Evolutionary conservation across 1,140 invertebrate genomes (phyloP).

Genomic region (Drosophila rufa): DNA sequence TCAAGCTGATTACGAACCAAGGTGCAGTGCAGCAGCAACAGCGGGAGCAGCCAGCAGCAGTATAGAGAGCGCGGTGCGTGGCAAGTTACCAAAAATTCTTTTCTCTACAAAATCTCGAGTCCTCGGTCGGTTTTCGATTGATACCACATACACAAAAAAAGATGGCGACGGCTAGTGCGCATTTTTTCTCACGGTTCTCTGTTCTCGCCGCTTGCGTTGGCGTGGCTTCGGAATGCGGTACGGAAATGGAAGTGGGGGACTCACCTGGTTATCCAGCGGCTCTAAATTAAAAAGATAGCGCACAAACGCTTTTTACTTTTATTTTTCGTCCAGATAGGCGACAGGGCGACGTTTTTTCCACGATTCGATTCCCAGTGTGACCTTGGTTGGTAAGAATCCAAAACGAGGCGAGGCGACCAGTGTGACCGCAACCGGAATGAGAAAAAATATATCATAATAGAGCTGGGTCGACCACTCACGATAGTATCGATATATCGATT

Average conservation of each 20-base stretch:
- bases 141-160: slow-evolving; percentile 61
- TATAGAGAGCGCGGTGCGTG: slow-evolving; percentile 20
- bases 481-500: too few relatives aligned
- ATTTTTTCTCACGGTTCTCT: slow-evolving; percentile 33
- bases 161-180: slow-evolving; percentile 60
- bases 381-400: background rate
- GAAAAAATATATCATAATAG: too few relatives aligned
- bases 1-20: slow-evolving; percentile 28
- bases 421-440: background rate
- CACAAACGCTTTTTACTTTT: slow-evolving; percentile 4
- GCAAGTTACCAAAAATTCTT: slow-evolving; percentile 13
- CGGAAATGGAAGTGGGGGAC: slow-evolving; percentile 13
- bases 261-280: slow-evolving; percentile 10
- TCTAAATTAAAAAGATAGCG: background rate
- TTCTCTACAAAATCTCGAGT: slow-evolving; percentile 13
- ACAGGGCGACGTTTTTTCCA: background rate
- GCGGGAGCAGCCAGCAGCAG: slow-evolving; percentile 18
- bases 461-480: too few relatives aligned
- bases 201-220: slow-evolving; percentile 16
- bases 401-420: background rate
- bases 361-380: slow-evolving; percentile 15
- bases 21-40: slow-evolving; percentile 12
- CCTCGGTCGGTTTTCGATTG: slow-evolving; percentile 29
- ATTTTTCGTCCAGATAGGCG: too few relatives aligned
- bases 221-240: slow-evolving; percentile 33